Evolutionary conservation across 92 coral and sea anemone species (phyloP).

Genomic region (Actinernus sp.): DNA sequence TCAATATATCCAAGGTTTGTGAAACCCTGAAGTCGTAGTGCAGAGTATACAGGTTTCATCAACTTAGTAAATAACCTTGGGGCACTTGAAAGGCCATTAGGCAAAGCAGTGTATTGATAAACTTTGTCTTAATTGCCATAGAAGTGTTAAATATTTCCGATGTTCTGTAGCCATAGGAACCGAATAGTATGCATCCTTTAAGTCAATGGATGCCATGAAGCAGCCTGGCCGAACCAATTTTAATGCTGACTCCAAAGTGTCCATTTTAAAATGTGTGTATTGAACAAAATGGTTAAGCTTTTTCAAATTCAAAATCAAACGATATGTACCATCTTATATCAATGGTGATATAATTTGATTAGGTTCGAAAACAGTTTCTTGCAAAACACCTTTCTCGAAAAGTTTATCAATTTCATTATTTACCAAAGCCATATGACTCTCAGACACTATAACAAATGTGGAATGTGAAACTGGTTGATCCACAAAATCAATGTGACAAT

Average conservation of each 20-base stretch:
- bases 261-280: conserved; percentile 26
- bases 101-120: conserved; percentile 22
- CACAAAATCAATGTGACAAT: too few species aligned
- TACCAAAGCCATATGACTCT: too few species aligned
- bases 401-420: too few species aligned
- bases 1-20: too few species aligned
- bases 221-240: conserved; percentile 11
- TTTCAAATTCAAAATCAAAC: conserved; percentile 33
- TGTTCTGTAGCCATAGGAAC: background rate
- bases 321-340: conserved; percentile 33
- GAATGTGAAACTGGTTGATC: too few species aligned
- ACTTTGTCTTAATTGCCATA: background rate
- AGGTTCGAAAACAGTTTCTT: too few species aligned
- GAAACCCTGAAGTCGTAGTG: conserved; percentile 7
- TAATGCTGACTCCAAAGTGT: conserved; percentile 34
- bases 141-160: conserved; percentile 34
- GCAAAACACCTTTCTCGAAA: too few species aligned
- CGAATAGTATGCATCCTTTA: conserved; percentile 41
- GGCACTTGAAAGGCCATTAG: conserved; percentile 29
- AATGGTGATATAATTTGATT: too few species aligned
- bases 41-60: conserved; percentile 56
- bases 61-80: conserved; percentile 53
- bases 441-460: too few species aligned
- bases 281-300: background rate
- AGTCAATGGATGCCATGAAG: conserved; percentile 37